Evolutionary conservation across 2,888 invertebrate genomes (phyloP).

Genomic region (Lasioglossum vierecki): DNA sequence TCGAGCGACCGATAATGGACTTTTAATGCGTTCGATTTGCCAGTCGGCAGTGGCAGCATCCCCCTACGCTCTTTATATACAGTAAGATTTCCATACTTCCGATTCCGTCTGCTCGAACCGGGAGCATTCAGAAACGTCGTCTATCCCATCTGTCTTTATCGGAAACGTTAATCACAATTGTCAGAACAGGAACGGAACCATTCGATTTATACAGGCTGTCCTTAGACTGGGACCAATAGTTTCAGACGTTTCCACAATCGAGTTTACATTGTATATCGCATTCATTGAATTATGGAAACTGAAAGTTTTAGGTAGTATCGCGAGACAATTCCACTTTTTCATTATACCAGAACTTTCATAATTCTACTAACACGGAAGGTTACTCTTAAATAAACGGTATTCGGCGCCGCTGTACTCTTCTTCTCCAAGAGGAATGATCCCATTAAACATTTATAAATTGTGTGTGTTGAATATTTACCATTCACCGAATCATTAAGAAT

Average conservation of each 20-base stretch:
- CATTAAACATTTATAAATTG: too few relatives aligned
- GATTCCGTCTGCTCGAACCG: constrained; percentile 23
- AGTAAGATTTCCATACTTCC: constrained; percentile 70
- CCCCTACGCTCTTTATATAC: constrained; percentile 50
- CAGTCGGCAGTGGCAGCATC: constrained; percentile 51
- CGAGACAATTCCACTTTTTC: too few relatives aligned
- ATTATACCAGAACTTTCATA: too few relatives aligned
- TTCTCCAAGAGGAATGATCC: too few relatives aligned
- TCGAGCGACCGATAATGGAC: constrained; percentile 69
- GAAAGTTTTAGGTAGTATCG: too few relatives aligned
- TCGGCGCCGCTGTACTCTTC: too few relatives aligned
- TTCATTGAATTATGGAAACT: not conserved
- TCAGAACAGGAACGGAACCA: not conserved
- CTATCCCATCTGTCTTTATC: constrained; percentile 1
- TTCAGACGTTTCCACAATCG: not conserved
- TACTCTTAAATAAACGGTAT: too few relatives aligned
- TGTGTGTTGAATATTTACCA: too few relatives aligned
- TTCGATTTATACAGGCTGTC: not conserved
- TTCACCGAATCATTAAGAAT: too few relatives aligned
- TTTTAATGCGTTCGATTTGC: constrained; percentile 75
- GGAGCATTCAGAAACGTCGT: constrained; percentile 9
- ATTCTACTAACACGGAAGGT: too few relatives aligned
- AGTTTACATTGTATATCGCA: not conserved
- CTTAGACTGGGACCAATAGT: not conserved
- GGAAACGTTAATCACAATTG: constrained; percentile 14